Percentiles rank a stretch among this genome's conserved stretches.
Evolutionary conservation across 2,113 vertebrate species (phyloP).

Genomic region (Chaetorhynchus papuensis): DNA sequence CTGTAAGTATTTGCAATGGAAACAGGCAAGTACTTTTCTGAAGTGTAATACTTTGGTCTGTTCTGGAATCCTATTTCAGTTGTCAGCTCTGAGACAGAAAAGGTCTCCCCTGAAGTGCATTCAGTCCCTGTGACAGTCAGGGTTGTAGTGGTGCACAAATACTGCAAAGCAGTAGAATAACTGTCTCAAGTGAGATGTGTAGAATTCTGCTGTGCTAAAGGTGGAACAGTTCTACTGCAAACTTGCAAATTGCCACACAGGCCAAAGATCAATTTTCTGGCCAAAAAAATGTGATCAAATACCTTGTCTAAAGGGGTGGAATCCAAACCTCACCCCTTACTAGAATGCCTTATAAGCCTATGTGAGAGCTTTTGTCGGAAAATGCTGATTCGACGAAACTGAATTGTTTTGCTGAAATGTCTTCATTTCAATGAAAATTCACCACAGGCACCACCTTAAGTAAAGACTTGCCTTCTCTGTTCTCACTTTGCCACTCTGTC

Average conservation of each 20-base stretch:
- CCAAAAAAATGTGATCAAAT: not conserved
- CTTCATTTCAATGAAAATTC: slow-evolving; percentile 1
- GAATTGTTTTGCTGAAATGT: slow-evolving; percentile 49
- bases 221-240: not conserved
- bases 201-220: not conserved
- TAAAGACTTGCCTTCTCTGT: not conserved
- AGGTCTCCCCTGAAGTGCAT: not conserved
- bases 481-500: not conserved
- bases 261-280: not conserved
- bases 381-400: slow-evolving; percentile 48
- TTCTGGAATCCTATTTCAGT: not conserved
- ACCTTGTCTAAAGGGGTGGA: not conserved
- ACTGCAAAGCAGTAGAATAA: not conserved
- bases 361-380: not conserved
- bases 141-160: not conserved
- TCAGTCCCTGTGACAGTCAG: not conserved
- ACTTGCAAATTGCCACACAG: not conserved
- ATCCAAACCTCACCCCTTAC: not conserved
- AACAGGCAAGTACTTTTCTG: not conserved
- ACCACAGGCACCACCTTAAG: not conserved
- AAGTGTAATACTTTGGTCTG: not conserved
- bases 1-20: not conserved
- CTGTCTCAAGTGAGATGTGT: not conserved
- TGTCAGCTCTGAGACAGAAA: not conserved
- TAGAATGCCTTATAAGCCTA: slow-evolving; percentile 13